Conservation (phyloP, 2,113 vertebrate genomes). For the Silurus meridionalis region DNA sequence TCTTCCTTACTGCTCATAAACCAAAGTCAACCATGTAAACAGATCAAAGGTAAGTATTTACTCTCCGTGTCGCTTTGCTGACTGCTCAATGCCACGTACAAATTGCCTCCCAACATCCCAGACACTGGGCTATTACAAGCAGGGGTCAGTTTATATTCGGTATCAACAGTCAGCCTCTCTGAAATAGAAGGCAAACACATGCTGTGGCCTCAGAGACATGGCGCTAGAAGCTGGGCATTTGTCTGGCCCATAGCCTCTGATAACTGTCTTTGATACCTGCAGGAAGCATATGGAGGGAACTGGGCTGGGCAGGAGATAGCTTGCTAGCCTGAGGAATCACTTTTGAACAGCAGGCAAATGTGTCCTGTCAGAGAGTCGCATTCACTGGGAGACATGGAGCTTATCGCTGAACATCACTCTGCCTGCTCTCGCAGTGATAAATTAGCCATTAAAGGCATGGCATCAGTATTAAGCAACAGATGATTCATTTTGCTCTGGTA, state of each 20-base stretch:
- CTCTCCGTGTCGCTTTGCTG: conserved; percentile 19
- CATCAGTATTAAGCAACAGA: conserved; percentile 72
- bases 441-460: conserved; percentile 69
- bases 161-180: conserved; percentile 13
- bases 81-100: conserved; percentile 42
- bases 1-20: conserved; percentile 54
- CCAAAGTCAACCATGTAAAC: conserved; percentile 60
- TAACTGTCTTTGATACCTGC: conserved; percentile 49
- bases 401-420: conserved; percentile 61
- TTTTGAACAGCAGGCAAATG: conserved; percentile 48
- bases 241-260: conserved; percentile 19
- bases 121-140: conserved; percentile 32
- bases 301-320: conserved; percentile 42
- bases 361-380: conserved; percentile 30
- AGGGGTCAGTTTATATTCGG: conserved; percentile 44
- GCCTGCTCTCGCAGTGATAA: conserved; percentile 52
- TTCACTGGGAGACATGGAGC: conserved; percentile 52
- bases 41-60: conserved; percentile 64
- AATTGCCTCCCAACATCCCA: conserved; percentile 43
- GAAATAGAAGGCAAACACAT: conserved; percentile 43
- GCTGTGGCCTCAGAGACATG: conserved; percentile 24
- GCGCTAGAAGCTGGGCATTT: conserved; percentile 6
- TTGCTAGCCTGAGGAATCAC: conserved; percentile 37
- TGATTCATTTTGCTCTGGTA: conserved; percentile 62
- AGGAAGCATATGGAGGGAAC: conserved; percentile 50